Evolutionary conservation across 2,113 vertebrate species (phyloP).

Genomic region (Syngnathus typhle): DNA sequence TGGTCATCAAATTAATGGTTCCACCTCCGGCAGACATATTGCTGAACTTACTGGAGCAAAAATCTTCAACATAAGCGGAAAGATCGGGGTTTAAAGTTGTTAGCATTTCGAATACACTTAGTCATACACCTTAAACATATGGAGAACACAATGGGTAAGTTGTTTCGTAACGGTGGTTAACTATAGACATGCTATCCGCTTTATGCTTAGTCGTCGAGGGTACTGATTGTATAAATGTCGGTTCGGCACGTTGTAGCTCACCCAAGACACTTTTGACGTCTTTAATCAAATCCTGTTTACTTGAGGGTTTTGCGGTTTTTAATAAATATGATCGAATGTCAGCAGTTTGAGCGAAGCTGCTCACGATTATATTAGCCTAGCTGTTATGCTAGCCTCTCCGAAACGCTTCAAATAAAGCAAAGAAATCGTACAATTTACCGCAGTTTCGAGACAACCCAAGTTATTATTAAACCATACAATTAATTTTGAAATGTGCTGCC

Average conservation of each 20-base stretch:
- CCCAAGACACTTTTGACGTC: neutral
- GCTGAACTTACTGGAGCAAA: slow-evolving; percentile 59
- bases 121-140: slow-evolving; percentile 15
- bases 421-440: neutral
- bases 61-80: slow-evolving; percentile 59
- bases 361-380: neutral
- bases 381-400: neutral
- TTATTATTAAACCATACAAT: too few species aligned
- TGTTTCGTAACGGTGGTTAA: neutral
- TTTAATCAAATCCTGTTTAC: too few species aligned
- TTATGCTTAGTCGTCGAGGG: neutral
- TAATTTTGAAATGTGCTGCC: neutral
- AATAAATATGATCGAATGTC: neutral
- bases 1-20: slow-evolving; percentile 40
- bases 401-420: neutral
- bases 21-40: slow-evolving; percentile 70
- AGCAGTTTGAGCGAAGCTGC: neutral
- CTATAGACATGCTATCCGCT: neutral
- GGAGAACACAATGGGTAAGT: slow-evolving; percentile 69
- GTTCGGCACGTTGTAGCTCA: neutral
- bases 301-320: neutral
- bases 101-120: slow-evolving; percentile 15
- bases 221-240: slow-evolving; percentile 26
- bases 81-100: slow-evolving; percentile 38
- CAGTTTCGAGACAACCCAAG: neutral